Evolutionary conservation across 23 tunicate species (phyloP), one percentile per base, ranked within the genome.

Genomic region (Styela clava): DNA sequence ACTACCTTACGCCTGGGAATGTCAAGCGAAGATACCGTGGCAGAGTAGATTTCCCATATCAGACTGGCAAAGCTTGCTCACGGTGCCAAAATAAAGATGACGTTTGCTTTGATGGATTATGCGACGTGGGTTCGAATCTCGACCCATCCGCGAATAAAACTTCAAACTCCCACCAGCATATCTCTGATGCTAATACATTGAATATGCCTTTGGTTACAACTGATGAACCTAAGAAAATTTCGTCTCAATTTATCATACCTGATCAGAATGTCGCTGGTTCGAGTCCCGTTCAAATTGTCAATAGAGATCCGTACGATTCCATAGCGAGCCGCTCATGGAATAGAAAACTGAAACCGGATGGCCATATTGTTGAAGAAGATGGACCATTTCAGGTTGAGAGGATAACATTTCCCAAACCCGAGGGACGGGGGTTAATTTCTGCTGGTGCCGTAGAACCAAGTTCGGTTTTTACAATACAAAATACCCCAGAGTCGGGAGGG

Each of bases 101-200:
- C 23, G 31, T 1, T 67, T 67, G 71, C 23, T 67, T 18, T 67
- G 32, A 67, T 25, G 71, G 71, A 67, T 24, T 67, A 25, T 67
- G 71, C 71, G 71, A 67, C 31, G 71, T 25, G 32, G 71, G 71
- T 29, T 29, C 71, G 71, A 67, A 1, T 67, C 71, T 25, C 12
- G 56, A 12, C n/a, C n/a, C n/a, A n/a, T n/a, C n/a, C n/a, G n/a
- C n/a, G n/a, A n/a, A n/a, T n/a, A n/a, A n/a, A n/a, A n/a, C n/a
- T n/a, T n/a, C n/a, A n/a, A n/a, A n/a, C n/a, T n/a, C n/a, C n/a
- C n/a, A n/a, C n/a, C n/a, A n/a, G n/a, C n/a, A n/a, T n/a, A n/a
- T n/a, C n/a, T n/a, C n/a, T n/a, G n/a, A n/a, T n/a, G n/a, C n/a
- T n/a, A n/a, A n/a, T n/a, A n/a, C n/a, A n/a, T n/a, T n/a, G n/a